A percentile compares a stretch with the other conserved stretches of the same genome.
phyloP scores from a whole-genome alignment of 2,888 invertebrate species.

The Sisyra nigra region DNA sequence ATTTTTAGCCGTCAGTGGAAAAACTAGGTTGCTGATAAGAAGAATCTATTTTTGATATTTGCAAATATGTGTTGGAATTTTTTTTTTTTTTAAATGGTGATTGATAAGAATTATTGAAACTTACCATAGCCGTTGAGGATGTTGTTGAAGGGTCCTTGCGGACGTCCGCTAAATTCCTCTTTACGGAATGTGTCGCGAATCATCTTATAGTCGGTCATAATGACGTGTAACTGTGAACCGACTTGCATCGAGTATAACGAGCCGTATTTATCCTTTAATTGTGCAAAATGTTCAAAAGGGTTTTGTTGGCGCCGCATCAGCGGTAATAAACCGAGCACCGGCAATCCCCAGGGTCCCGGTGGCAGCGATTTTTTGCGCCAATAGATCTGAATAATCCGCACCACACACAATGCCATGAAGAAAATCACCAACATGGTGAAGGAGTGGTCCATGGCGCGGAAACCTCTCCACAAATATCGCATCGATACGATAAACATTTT shows the following conservation, averaged over 20 bases:
- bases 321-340: constrained; percentile 68
- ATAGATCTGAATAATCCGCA: constrained; percentile 22
- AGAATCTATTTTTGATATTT: not conserved
- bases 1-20: too few relatives aligned
- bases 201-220: constrained; percentile 71
- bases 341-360: constrained; percentile 80
- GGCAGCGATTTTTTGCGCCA: constrained; percentile 38
- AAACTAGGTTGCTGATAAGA: too few relatives aligned
- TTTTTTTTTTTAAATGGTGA: not conserved
- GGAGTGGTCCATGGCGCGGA: constrained; percentile 21
- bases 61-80: not conserved
- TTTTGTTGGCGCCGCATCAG: constrained; percentile 60
- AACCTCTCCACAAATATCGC: constrained; percentile 27
- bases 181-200: constrained; percentile 74
- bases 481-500: constrained; percentile 35
- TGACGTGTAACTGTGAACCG: constrained; percentile 69
- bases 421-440: constrained; percentile 32
- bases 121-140: constrained; percentile 81
- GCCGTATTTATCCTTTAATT: constrained; percentile 64
- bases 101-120: constrained; percentile 22
- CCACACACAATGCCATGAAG: constrained; percentile 27
- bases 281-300: constrained; percentile 62
- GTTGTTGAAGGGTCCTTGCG: constrained; percentile 70
- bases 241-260: constrained; percentile 65
- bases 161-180: constrained; percentile 78